Evolutionary conservation across 2,113 vertebrate genomes (phyloP), one percentile per base, ranked within the genome.

Genomic region (Hippocampus abdominalis): DNA sequence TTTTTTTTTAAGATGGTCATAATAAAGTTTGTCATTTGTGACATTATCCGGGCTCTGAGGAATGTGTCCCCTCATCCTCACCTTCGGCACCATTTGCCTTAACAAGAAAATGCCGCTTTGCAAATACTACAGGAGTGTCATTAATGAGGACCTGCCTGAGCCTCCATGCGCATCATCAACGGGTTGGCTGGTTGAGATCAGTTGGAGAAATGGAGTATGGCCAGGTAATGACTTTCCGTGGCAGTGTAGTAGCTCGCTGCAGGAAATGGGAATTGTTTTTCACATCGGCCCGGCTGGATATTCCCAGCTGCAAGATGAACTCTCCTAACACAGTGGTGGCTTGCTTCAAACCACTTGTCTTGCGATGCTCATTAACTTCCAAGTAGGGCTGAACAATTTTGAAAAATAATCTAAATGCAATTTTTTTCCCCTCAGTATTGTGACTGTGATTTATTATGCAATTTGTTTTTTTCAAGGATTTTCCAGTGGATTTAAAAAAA

Each of bases 151-250:
- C 21, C 15, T 10, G 15, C 13, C 42, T 8, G 42, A 25, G 15
- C 32, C 23, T 42, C 36, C 20, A 2, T 11, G 57, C 18, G 23
- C 40, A 46, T 44, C 42, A 46, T 46, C 63, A 64, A 64, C 42
- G 48, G 63, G n/a, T 64, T 7, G 42, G 63, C 23, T 64, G 63
- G n/a, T 16, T 46, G 63, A 46, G 63, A 64, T 64, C 25, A 25
- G 63, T 46, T 27, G 42, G 23, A 64, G 61, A n/a, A 63, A 25
- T 25, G 40, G 40, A 46, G 20, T 48, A 44, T 25, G 62, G n/a
- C 27, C 13, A 46, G n/a, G 25, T 64, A 64, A 64, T 64, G 63
- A 64, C 36, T 42, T 64, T 64, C 63, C 27, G 62, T 44, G 63
- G 63, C 23, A 46, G 39, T 10, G 12, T 63, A 8, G 32, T 21